Conservation (phyloP, 2,797 vertebrate genomes). For the Pseudomugil tenellus region DNA sequence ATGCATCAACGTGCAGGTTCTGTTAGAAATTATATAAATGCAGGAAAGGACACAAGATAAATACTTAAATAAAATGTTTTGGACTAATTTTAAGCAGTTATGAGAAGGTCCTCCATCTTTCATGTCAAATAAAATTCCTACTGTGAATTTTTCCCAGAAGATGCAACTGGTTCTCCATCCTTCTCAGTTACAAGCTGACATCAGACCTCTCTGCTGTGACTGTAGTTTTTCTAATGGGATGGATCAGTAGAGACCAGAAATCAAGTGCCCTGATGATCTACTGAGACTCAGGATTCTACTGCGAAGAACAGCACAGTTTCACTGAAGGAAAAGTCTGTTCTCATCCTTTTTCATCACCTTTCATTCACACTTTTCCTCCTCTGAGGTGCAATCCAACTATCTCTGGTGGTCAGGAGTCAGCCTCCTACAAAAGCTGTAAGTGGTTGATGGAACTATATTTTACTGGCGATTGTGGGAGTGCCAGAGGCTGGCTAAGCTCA, state of each 20-base stretch:
- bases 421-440: slow-evolving; percentile 72
- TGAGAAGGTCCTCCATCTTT: not conserved
- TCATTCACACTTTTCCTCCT: slow-evolving; percentile 39
- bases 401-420: slow-evolving; percentile 73
- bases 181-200: slow-evolving; percentile 42
- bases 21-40: not conserved
- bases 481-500: slow-evolving; percentile 59
- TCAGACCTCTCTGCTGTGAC: slow-evolving; percentile 38
- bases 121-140: slow-evolving; percentile 5
- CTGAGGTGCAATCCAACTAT: slow-evolving; percentile 67
- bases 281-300: slow-evolving; percentile 42
- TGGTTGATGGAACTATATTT: slow-evolving; percentile 78
- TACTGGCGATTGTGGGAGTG: slow-evolving; percentile 65
- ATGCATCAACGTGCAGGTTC: not conserved
- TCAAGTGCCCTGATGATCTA: slow-evolving; percentile 55
- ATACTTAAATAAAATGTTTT: not conserved
- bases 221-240: slow-evolving; percentile 56
- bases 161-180: slow-evolving; percentile 20
- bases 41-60: not conserved
- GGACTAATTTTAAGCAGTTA: not conserved
- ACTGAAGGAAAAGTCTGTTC: slow-evolving; percentile 37
- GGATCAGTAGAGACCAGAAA: slow-evolving; percentile 49
- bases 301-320: slow-evolving; percentile 43
- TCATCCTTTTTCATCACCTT: slow-evolving; percentile 19
- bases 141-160: slow-evolving; percentile 12